Evolutionary conservation across 2,797 vertebrate species (phyloP), one percentile per base, ranked within the genome.

Genomic region (Acrossocheilus fasciatus): DNA sequence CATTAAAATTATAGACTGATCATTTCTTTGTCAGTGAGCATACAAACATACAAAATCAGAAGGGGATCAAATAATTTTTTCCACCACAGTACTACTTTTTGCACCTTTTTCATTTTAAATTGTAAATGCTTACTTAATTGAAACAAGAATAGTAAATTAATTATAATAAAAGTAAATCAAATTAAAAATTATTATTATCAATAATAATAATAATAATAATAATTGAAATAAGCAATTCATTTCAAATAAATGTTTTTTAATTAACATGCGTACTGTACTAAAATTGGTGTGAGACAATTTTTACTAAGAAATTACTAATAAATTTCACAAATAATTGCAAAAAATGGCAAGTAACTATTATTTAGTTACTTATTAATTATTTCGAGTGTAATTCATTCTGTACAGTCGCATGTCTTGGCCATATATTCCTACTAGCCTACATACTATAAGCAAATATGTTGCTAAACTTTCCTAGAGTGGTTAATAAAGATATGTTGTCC

Each of bases 361-460:
- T 62, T 62, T 12, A 12, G 11, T n/a, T 26, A 26, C 14, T 62
- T 14, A 26, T 26, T 2, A 26, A 62, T 62, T 6, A 62, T 26
- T 14, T 73, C 26, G 6, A 47, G 9, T 73, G 43, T 17, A 4
- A 14, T 8, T 73, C 50, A 39, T n/a, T 59, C 75, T 59, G 52
- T 41, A 41, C 52, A 26, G 20, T 41, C 39, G 6, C 52, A 59
- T 78, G 52, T 41, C 17, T 70, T 43, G 39, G 20, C 6, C 20
- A 4, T 17, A 78, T 41, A 5, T 52, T 17, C 73, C 10, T 36
- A 36, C 17, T 17, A 47, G 17, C 52, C 39, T 30, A 41, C 15
- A 79, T 15, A 64, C 30, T 30, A 79, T 62, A 23, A 62, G 54
- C 15, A 82, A 82, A 73, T 34, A 59, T 30, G n/a, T 52, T 72